Evolutionary conservation across 2,797 vertebrate species (phyloP), one percentile per base, ranked within the genome.

Genomic region (Neosalanx taihuensis): DNA sequence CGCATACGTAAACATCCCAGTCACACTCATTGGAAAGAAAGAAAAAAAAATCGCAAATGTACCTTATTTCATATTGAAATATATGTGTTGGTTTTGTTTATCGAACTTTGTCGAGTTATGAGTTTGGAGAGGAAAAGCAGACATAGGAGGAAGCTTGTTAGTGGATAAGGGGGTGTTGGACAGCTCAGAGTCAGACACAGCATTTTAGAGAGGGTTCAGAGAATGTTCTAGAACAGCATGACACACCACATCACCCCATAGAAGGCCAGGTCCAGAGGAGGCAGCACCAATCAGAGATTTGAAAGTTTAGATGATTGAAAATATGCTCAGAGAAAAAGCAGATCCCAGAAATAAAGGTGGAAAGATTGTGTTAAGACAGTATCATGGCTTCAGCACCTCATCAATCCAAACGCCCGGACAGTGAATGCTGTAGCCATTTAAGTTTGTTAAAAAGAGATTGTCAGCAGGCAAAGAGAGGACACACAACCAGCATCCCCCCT

Each of bases 241-340:
- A 97, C 97, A 98, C 95, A 96, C 96, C 95, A 96, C 94, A 95
- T 91, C 93, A 94, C 92, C 92, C 91, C 93, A 81, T 72, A 79
- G 89, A 63, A 86, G 87, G 80, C 74, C 74, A 81, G 69, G 76
- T 84, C 81, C 84, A 80, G 82, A 83, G 74, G 46, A 76, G 73
- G 35, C 79, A 73, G 74, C 74, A 82, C 74, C 82, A 74, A 80
- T 81, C 76, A 76, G 76, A 71, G 75, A 73, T 59, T 71, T 69
- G 74, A 73, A 63, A 74, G 76, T 75, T 75, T 58, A 76, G 30
- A 82, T 56, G 61, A 76, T 81, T 79, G 41, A 71, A 78, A 63
- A 81, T 80, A 81, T 71, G 83, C 73, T 83, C 72, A 81, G 51
- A 83, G 68, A 76, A 86, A 20, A 79, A 79, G 41, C 9, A 75